Evolutionary conservation across 2,113 vertebrate genomes (phyloP).

Genomic region (Leptobrachium leishanense): DNA sequence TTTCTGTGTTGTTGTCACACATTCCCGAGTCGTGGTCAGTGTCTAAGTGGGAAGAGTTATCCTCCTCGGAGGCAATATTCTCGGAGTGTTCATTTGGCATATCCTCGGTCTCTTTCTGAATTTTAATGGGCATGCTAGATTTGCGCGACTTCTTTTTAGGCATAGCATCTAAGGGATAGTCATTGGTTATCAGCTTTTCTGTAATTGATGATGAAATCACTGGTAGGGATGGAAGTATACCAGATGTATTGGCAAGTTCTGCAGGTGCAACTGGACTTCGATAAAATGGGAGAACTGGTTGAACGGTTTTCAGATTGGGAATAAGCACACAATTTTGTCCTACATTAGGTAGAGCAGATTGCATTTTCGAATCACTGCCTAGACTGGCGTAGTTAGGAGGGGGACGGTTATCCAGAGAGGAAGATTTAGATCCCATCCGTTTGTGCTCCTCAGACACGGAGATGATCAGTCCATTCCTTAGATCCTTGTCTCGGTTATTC

Average conservation of each 20-base stretch:
- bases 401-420: constrained; percentile 71
- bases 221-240: constrained; percentile 87
- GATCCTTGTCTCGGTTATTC: constrained; percentile 92
- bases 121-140: constrained; percentile 97
- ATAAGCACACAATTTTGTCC: constrained; percentile 88
- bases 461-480: constrained; percentile 71
- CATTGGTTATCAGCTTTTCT: constrained; percentile 70
- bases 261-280: constrained; percentile 89
- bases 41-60: constrained; percentile 63
- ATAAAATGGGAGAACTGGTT: constrained; percentile 94
- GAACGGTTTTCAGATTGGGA: constrained; percentile 92
- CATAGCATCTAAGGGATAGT: constrained; percentile 70
- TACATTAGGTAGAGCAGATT: constrained; percentile 67
- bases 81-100: constrained; percentile 65
- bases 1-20: constrained; percentile 59
- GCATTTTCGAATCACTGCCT: constrained; percentile 77
- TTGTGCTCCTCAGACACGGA: constrained; percentile 70
- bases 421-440: constrained; percentile 66
- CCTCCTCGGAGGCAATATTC: constrained; percentile 78
- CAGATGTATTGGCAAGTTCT: constrained; percentile 90
- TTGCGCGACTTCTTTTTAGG: constrained; percentile 99
- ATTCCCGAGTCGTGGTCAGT: constrained; percentile 66
- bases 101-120: constrained; percentile 84
- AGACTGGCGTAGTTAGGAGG: constrained; percentile 72
- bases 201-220: constrained; percentile 85